Conservation (phyloP, 53 echinoderm and acorn worm species). For the Mesocentrotus franciscanus region DNA sequence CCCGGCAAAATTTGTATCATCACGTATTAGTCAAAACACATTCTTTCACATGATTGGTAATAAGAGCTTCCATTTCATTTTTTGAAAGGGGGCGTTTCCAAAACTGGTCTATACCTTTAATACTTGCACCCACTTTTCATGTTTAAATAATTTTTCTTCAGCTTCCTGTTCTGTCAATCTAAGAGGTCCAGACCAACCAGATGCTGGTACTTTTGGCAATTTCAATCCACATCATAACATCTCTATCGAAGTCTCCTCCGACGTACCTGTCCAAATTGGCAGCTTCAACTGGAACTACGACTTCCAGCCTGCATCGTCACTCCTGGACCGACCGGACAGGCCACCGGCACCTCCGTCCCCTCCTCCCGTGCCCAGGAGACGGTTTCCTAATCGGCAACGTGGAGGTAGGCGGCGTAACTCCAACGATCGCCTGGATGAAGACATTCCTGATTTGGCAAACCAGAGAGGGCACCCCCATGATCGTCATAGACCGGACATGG, state of each 20-base stretch:
- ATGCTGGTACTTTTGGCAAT: constrained; percentile 19
- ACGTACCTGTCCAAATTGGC: constrained; percentile 43
- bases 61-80: too few relatives aligned
- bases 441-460: neutral
- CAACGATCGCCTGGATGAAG: neutral
- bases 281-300: constrained; percentile 40
- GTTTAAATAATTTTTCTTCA: neutral
- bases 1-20: too few relatives aligned
- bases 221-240: constrained; percentile 1
- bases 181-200: neutral
- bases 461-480: neutral
- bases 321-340: neutral
- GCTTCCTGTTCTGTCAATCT: neutral
- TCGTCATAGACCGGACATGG: neutral
- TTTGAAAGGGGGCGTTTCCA: too few relatives aligned
- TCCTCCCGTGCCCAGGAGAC: neutral
- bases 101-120: too few relatives aligned
- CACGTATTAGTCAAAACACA: too few relatives aligned
- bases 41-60: too few relatives aligned
- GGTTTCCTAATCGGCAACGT: neutral
- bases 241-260: constrained; percentile 29
- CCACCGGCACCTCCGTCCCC: neutral
- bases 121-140: neutral
- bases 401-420: neutral
- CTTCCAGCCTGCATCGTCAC: constrained; percentile 16